These are phyloP conservation scores for Drosophila repleta DNA, from an alignment of 1,140 invertebrate genomes.

Conservation along the genomic window DNA sequence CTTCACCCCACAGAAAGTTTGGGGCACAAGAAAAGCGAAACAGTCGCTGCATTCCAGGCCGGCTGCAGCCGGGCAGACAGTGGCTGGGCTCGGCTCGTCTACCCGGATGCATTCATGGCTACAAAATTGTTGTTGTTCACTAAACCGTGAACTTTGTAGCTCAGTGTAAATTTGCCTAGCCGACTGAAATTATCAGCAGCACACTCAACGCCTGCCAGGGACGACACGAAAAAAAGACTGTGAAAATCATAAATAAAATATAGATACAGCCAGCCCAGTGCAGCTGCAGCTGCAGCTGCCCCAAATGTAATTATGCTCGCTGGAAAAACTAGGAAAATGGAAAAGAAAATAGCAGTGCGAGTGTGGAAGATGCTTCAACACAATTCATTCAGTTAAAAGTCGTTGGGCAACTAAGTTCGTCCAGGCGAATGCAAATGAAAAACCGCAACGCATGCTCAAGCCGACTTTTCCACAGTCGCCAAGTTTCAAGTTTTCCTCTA, in stretches of 20 bases:
- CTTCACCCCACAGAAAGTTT: slow-evolving; percentile 53
- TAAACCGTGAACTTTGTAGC: slow-evolving; percentile 71
- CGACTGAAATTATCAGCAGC: slow-evolving; percentile 57
- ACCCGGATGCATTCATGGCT: slow-evolving; percentile 68
- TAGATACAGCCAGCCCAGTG: slow-evolving; percentile 35
- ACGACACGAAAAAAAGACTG: slow-evolving; percentile 24
- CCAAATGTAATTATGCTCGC: slow-evolving; percentile 71
- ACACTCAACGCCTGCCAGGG: slow-evolving; percentile 49
- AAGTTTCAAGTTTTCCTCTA: slow-evolving; percentile 54
- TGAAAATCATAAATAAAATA: slow-evolving; percentile 76
- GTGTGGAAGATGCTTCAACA: slow-evolving; percentile 18
- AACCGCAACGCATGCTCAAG: slow-evolving; percentile 79
- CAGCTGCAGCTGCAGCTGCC: slow-evolving; percentile 14
- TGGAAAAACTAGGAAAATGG: slow-evolving; percentile 1
- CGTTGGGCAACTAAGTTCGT: slow-evolving; percentile 56
- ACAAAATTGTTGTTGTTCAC: slow-evolving; percentile 77
- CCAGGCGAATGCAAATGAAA: slow-evolving; percentile 76
- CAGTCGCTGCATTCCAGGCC: slow-evolving; percentile 31
- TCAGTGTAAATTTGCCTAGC: slow-evolving; percentile 50
- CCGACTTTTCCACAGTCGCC: slow-evolving; percentile 55
- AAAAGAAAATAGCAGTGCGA: background rate
- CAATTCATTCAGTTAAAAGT: slow-evolving; percentile 76
- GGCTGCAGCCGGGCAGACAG: no score
- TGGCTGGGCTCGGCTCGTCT: background rate
- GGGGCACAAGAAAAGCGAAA: slow-evolving; percentile 67